Conservation (phyloP, 2,113 vertebrate species). For the Nannospalax galili region DNA sequence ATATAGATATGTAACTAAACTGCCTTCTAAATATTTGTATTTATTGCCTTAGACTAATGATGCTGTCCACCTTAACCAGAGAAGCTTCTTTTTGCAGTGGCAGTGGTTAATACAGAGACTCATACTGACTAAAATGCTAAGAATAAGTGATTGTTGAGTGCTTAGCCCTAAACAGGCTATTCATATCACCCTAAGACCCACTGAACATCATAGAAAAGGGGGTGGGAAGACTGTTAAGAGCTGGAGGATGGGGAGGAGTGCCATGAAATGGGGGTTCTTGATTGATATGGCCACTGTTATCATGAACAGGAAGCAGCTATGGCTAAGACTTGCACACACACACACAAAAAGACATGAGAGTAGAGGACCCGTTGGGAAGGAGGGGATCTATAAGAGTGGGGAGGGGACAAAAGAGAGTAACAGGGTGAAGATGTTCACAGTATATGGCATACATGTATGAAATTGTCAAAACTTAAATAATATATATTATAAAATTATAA, state of each 20-base stretch:
- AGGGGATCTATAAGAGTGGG: not conserved
- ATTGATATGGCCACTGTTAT: not conserved
- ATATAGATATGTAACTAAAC: not conserved
- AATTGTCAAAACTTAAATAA: not conserved
- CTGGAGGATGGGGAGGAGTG: not conserved
- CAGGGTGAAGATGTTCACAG: not conserved
- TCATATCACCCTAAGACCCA: not conserved
- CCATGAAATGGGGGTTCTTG: not conserved
- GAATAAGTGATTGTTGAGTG: not conserved
- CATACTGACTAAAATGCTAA: not conserved
- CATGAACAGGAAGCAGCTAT: not conserved
- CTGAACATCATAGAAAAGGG: not conserved
- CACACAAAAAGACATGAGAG: not conserved
- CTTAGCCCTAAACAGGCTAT: not conserved
- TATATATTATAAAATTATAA: too few species aligned
- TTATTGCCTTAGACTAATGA: too few species aligned
- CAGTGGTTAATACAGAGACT: not conserved
- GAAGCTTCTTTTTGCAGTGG: not conserved
- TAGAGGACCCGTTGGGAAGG: too few species aligned
- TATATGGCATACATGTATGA: too few species aligned
- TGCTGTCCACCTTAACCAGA: not conserved
- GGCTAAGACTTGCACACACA: not conserved
- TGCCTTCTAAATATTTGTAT: not conserved
- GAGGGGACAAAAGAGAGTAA: not conserved
- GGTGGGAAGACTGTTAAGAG: not conserved